Percentiles rank a stretch among this genome's conserved stretches.
These are phyloP conservation scores for Puntigrus tetrazona DNA, from an alignment of 2,113 vertebrate species.

Conservation along the genomic window DNA sequence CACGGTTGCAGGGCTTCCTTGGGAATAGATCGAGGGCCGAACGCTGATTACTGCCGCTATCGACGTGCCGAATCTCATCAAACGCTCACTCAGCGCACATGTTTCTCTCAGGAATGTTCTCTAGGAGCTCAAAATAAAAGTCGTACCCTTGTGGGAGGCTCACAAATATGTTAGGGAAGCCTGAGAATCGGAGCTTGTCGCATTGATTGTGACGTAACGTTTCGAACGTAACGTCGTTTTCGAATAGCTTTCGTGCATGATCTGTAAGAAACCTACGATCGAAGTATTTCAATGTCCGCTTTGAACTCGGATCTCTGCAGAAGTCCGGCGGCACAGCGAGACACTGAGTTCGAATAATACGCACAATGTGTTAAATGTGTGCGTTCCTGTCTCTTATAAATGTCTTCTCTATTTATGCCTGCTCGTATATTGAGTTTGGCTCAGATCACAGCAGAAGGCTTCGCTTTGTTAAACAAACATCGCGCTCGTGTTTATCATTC, in stretches of 20 bases:
- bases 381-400: conserved; percentile 33
- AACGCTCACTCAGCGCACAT: conserved; percentile 32
- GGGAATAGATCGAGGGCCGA: conserved; percentile 31
- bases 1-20: conserved; percentile 46
- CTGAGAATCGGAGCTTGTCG: conserved; percentile 15
- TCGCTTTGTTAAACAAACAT: conserved; percentile 56
- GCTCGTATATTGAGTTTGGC: conserved; percentile 31
- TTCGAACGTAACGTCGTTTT: not conserved
- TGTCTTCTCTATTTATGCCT: conserved; percentile 5
- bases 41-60: conserved; percentile 58
- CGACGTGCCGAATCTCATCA: conserved; percentile 51
- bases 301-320: conserved; percentile 41
- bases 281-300: conserved; percentile 16
- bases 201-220: not conserved
- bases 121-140: conserved; percentile 44
- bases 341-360: not conserved
- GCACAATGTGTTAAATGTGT: conserved; percentile 29
- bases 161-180: conserved; percentile 34
- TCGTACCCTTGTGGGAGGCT: conserved; percentile 9
- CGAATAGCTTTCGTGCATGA: not conserved
- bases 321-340: conserved; percentile 20
- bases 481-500: conserved; percentile 53
- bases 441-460: conserved; percentile 42
- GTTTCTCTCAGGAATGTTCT: conserved; percentile 38
- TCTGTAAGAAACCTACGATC: not conserved